phyloP scores from a whole-genome alignment of 2,888 invertebrate genomes.

The Tupiocoris notatus region DNA sequence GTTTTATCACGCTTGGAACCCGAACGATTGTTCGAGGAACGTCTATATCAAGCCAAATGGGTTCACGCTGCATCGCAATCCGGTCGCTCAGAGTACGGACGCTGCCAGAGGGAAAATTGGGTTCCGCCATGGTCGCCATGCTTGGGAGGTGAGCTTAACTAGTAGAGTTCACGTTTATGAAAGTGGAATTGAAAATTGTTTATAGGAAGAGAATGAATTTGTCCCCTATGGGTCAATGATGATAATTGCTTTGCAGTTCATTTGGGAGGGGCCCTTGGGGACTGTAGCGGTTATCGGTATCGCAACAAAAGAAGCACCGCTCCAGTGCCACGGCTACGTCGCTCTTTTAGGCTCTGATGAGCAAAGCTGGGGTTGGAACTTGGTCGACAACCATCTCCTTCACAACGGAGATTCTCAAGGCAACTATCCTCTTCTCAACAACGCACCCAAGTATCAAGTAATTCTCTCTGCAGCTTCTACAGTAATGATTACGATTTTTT shows the following conservation, averaged over 20 bases:
- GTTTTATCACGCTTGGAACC: constrained; percentile 94
- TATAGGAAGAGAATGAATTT: too few relatives aligned
- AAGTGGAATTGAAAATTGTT: too few relatives aligned
- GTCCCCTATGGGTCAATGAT: too few relatives aligned
- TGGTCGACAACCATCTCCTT: constrained; percentile 93
- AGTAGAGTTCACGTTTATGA: too few relatives aligned
- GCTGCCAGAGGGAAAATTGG: constrained; percentile 88
- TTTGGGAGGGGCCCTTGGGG: constrained; percentile 97
- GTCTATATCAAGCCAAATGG: constrained; percentile 95
- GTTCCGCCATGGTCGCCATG: constrained; percentile 87
- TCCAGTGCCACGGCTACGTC: constrained; percentile 94
- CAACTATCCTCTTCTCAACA: constrained; percentile 89
- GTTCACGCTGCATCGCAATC: constrained; percentile 96
- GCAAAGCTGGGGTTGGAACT: constrained; percentile 99
- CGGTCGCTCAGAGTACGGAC: constrained; percentile 98
- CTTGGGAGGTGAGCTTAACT: constrained; percentile 80
- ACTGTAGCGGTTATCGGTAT: constrained; percentile 97
- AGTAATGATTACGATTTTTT: too few relatives aligned
- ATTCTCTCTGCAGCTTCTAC: too few relatives aligned
- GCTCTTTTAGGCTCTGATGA: constrained; percentile 92
- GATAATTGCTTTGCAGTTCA: too few relatives aligned
- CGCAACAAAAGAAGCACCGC: constrained; percentile 88
- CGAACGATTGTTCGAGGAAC: constrained; percentile 94
- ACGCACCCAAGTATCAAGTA: constrained; percentile 97
- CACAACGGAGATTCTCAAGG: constrained; percentile 96